Conservation (phyloP, 1,140 invertebrate species). For the Camponotus floridanus region DNA sequence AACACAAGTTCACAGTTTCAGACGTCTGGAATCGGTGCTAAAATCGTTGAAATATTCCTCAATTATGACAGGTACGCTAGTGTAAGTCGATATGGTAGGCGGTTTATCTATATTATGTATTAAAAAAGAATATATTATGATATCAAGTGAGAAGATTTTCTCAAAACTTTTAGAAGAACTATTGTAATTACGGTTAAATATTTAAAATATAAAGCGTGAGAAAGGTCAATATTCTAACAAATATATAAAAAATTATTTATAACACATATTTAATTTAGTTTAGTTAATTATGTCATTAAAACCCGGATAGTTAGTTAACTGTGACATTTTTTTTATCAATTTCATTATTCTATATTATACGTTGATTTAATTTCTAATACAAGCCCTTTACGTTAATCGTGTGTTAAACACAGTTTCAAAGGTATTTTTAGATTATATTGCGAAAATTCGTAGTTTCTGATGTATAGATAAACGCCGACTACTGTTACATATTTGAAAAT, state of each 20-base stretch:
- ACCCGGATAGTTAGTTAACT: no score
- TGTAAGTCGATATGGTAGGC: not conserved
- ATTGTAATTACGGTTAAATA: not conserved
- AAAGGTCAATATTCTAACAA: not conserved
- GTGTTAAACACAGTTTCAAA: not conserved
- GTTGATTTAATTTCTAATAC: not conserved
- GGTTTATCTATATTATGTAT: not conserved
- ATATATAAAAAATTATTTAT: not conserved
- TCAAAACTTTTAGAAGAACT: not conserved
- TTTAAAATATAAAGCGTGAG: not conserved
- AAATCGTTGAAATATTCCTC: constrained; percentile 34
- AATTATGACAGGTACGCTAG: constrained; percentile 30
- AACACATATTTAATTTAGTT: no score
- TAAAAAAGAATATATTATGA: constrained; percentile 1
- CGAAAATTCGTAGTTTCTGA: not conserved
- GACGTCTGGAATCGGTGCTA: constrained; percentile 2
- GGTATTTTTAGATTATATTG: not conserved
- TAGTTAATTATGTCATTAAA: not conserved
- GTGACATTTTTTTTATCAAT: not conserved
- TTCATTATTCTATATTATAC: not conserved
- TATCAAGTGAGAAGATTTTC: not conserved
- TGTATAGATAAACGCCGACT: not conserved
- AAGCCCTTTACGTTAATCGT: not conserved
- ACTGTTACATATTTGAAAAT: not conserved
- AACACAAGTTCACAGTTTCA: constrained; percentile 17